Evolutionary conservation across 2,113 vertebrate genomes (phyloP).

Genomic region (Chunga burmeisteri): DNA sequence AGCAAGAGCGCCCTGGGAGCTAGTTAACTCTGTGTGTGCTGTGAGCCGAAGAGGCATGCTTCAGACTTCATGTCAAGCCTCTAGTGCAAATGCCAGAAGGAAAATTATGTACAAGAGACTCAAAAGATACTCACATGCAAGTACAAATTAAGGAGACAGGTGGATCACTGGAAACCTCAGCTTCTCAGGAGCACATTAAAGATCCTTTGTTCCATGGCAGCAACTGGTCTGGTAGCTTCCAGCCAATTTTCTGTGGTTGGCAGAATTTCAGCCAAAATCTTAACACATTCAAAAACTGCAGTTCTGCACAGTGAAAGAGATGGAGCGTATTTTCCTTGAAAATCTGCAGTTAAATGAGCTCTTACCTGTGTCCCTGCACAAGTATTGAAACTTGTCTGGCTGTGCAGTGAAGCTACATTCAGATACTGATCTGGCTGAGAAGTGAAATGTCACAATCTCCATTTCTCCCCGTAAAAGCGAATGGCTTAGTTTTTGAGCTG

Average conservation of each 20-base stretch:
- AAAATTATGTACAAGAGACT: neutral
- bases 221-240: neutral
- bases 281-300: neutral
- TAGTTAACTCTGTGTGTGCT: neutral
- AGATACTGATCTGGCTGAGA: neutral
- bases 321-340: neutral
- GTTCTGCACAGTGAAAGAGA: neutral
- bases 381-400: neutral
- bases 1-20: neutral
- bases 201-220: neutral
- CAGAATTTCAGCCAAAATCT: neutral
- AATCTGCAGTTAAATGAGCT: neutral
- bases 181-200: neutral
- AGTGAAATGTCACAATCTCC: neutral
- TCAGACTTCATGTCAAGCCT: neutral
- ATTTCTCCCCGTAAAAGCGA: neutral
- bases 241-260: neutral
- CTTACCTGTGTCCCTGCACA: neutral
- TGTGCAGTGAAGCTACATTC: neutral
- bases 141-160: neutral
- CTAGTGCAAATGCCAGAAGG: neutral
- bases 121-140: neutral
- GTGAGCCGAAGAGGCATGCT: accelerated
- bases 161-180: neutral
- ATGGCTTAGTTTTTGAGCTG: neutral